Conservation (phyloP, 2,888 invertebrate genomes). For the Pemphredon lugubris region DNA sequence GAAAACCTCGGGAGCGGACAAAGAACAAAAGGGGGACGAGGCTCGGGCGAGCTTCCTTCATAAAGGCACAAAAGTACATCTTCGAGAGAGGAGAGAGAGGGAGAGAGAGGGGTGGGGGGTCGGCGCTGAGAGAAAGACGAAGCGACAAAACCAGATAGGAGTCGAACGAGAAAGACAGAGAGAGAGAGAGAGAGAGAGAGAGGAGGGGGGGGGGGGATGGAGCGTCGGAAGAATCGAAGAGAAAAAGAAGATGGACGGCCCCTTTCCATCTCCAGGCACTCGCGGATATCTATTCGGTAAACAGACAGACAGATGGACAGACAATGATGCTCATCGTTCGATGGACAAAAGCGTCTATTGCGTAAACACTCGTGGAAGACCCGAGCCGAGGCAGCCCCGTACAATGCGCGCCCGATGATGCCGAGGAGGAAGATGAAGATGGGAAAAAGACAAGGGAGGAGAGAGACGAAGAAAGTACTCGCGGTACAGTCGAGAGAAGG, state of each 20-base stretch:
- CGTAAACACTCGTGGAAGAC: constrained; percentile 79
- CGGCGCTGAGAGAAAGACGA: neutral
- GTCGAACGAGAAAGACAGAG: too few relatives aligned
- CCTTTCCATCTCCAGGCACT: constrained; percentile 28
- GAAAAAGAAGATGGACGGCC: constrained; percentile 9
- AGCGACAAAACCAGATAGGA: constrained; percentile 2
- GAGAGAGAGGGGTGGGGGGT: constrained; percentile 8
- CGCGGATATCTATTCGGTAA: constrained; percentile 76
- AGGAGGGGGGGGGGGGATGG: neutral
- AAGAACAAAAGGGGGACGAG: constrained; percentile 66
- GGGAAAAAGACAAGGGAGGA: neutral
- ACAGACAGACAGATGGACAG: constrained; percentile 77
- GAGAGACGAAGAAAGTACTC: too few relatives aligned
- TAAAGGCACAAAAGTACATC: constrained; percentile 79
- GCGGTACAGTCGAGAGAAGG: constrained; percentile 20
- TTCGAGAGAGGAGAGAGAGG: constrained; percentile 58
- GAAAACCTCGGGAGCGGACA: constrained; percentile 62
- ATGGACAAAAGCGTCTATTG: constrained; percentile 80
- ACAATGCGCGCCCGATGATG: constrained; percentile 36
- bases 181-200: neutral
- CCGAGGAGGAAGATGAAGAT: constrained; percentile 4
- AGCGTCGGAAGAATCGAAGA: neutral
- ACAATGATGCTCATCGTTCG: constrained; percentile 80
- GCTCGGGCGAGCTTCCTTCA: constrained; percentile 70
- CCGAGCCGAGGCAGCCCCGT: constrained; percentile 49